Percentiles rank a stretch among this genome's conserved stretches.
These are phyloP conservation scores for Eupithecia subfuscata DNA, from an alignment of 2,888 invertebrate genomes.

Conservation along the genomic window DNA sequence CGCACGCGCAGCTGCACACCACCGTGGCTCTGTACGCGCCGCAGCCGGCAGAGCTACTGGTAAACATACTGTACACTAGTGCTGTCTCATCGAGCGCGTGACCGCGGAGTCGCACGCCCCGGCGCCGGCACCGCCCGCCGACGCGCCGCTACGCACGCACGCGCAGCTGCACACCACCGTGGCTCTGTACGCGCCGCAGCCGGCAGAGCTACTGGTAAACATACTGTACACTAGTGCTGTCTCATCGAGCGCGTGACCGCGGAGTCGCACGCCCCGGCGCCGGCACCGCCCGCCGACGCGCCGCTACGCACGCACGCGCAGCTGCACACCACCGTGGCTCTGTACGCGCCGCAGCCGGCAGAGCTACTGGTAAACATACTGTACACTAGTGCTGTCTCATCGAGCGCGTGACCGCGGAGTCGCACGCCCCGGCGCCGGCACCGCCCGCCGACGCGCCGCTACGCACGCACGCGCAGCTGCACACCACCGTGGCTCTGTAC, in stretches of 20 bases:
- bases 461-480: constrained; percentile 59
- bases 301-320: constrained; percentile 65
- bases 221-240: too few species aligned
- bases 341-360: constrained; percentile 66
- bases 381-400: constrained; percentile 90
- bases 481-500: constrained; percentile 59
- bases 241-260: constrained; percentile 88
- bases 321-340: constrained; percentile 52
- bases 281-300: constrained; percentile 51
- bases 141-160: constrained; percentile 64
- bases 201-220: constrained; percentile 66
- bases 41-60: constrained; percentile 65
- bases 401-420: constrained; percentile 85
- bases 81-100: constrained; percentile 90
- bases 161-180: constrained; percentile 52
- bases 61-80: too few species aligned
- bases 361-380: constrained; percentile 64
- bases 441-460: constrained; percentile 57
- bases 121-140: constrained; percentile 52
- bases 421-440: constrained; percentile 59
- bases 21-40: constrained; percentile 62
- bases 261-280: constrained; percentile 65
- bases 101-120: constrained; percentile 68
- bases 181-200: constrained; percentile 64
- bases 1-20: constrained; percentile 56